These are phyloP conservation scores for Caenorhabditis japonica DNA, from an alignment of 2,888 invertebrate species.

Conservation along the genomic window DNA sequence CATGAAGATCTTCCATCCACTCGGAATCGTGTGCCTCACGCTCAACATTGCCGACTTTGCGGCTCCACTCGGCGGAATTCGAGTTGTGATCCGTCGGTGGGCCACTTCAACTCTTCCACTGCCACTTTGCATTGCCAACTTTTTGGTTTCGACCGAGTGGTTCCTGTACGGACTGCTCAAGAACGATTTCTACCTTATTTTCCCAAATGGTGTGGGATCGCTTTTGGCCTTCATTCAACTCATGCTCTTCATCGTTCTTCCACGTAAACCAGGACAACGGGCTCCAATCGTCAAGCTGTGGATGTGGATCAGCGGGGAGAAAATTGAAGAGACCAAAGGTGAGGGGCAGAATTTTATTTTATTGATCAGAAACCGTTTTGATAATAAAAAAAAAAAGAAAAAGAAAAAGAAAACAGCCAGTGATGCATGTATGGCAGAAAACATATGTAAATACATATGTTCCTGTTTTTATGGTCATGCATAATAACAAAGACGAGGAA, in stretches of 20 bases:
- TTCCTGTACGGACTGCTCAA: slow-evolving; percentile 86
- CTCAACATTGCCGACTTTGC: slow-evolving; percentile 87
- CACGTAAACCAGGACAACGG: slow-evolving; percentile 78
- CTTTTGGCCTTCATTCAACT: slow-evolving; percentile 85
- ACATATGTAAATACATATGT: slow-evolving; percentile 10
- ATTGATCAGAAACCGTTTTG: slow-evolving; percentile 24
- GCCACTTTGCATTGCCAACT: slow-evolving; percentile 88
- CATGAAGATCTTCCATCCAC: slow-evolving; percentile 76
- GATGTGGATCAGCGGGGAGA: slow-evolving; percentile 55
- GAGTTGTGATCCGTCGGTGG: slow-evolving; percentile 85
- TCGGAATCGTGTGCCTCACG: slow-evolving; percentile 83
- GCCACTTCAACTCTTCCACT: slow-evolving; percentile 91
- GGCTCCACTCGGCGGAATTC: slow-evolving; percentile 86
- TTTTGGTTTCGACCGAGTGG: slow-evolving; percentile 88
- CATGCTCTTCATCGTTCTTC: slow-evolving; percentile 85
- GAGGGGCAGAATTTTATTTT: no score
- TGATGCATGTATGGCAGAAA: no score
- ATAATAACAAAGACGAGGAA: slow-evolving; percentile 10
- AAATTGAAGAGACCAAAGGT: slow-evolving; percentile 59
- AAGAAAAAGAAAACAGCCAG: no score
- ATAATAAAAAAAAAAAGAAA: no score
- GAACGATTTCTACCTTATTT: slow-evolving; percentile 84
- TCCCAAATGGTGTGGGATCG: slow-evolving; percentile 87
- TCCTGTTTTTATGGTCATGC: slow-evolving; percentile 17
- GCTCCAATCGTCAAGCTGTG: slow-evolving; percentile 70